These are phyloP conservation scores for Dryas iulia DNA, from an alignment of 1,140 invertebrate genomes.

Conservation along the genomic window DNA sequence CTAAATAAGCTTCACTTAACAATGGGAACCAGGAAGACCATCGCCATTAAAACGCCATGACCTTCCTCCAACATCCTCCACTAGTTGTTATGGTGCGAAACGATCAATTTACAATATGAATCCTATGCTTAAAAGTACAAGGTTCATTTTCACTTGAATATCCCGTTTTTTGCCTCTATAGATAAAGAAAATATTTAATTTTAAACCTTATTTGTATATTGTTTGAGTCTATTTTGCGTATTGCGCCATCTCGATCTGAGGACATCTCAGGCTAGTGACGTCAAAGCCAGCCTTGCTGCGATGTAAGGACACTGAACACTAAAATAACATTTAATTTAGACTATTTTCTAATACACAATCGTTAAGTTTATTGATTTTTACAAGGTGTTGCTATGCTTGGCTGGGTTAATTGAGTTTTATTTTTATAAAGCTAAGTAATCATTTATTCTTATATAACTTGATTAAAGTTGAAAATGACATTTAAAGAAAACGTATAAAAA, in stretches of 20 bases:
- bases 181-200: background rate
- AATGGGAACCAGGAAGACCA: slow-evolving; percentile 30
- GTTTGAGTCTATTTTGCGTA: slow-evolving; percentile 15
- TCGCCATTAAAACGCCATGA: slow-evolving; percentile 25
- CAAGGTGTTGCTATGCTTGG: background rate
- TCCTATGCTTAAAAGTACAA: background rate
- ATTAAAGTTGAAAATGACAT: no score
- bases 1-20: background rate
- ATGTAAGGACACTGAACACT: slow-evolving; percentile 45
- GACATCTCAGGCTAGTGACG: slow-evolving; percentile 51
- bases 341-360: slow-evolving; percentile 38
- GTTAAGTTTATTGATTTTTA: background rate
- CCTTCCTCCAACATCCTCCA: slow-evolving; percentile 32
- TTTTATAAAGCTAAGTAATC: background rate
- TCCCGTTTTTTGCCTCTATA: background rate
- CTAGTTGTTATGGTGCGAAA: background rate
- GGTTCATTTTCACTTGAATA: background rate
- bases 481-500: no score
- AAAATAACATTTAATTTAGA: slow-evolving; percentile 58
- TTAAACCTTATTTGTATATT: slow-evolving; percentile 7
- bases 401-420: background rate
- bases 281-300: slow-evolving; percentile 62
- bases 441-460: no score
- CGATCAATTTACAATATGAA: background rate
- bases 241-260: slow-evolving; percentile 3